Conservation (phyloP, 2,888 invertebrate genomes). For the Melitaea athalia region DNA sequence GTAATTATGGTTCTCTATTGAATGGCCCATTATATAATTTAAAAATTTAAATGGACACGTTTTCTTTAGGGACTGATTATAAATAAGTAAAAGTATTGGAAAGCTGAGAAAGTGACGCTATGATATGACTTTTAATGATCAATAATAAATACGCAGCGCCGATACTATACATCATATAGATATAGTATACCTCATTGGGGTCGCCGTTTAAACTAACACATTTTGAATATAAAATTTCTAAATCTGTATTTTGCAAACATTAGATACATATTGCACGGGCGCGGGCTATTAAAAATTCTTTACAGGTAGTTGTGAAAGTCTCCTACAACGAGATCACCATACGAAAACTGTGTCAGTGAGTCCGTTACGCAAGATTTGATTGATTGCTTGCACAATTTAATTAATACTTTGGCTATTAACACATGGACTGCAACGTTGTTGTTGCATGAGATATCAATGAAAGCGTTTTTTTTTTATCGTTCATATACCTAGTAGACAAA, state of each 20-base stretch:
- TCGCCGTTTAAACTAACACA: slow-evolving; percentile 1
- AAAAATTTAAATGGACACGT: slow-evolving; percentile 6
- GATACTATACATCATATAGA: slow-evolving; percentile 20
- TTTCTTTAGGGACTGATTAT: slow-evolving; percentile 28
- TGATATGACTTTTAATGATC: slow-evolving; percentile 39
- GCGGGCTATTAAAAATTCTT: slow-evolving; percentile 26
- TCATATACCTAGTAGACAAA: neutral
- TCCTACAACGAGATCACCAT: slow-evolving; percentile 43
- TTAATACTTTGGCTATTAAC: slow-evolving; percentile 40
- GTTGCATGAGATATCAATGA: slow-evolving; percentile 30
- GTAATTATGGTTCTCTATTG: neutral
- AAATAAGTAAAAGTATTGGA: slow-evolving; percentile 43
- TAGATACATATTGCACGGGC: slow-evolving; percentile 29
- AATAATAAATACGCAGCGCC: slow-evolving; percentile 28
- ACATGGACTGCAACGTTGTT: slow-evolving; percentile 31
- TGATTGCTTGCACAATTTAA: slow-evolving; percentile 45
- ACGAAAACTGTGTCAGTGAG: slow-evolving; percentile 38
- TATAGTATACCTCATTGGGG: slow-evolving; percentile 3
- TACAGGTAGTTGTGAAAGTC: slow-evolving; percentile 44
- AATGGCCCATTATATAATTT: slow-evolving; percentile 1
- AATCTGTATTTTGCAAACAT: slow-evolving; percentile 22
- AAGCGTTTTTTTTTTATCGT: slow-evolving; percentile 4
- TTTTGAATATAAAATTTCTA: neutral
- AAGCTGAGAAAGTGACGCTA: slow-evolving; percentile 41
- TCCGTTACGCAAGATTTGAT: slow-evolving; percentile 43